Evolutionary conservation across 1,140 invertebrate genomes (phyloP).

Genomic region (Grapholita molesta): DNA sequence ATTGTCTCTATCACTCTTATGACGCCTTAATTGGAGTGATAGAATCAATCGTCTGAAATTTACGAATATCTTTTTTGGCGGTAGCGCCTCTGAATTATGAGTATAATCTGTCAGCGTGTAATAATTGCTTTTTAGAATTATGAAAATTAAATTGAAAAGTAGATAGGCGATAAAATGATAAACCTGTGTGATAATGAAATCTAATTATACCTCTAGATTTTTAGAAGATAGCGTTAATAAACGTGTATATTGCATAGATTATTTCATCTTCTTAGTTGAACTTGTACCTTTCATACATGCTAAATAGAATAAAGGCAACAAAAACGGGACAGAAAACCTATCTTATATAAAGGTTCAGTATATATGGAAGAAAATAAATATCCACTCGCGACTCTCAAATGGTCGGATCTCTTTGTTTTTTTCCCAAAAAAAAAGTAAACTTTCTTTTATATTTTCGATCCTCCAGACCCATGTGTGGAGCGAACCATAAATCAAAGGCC

Average conservation of each 20-base stretch:
- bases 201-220: too few relatives aligned
- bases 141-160: too few relatives aligned
- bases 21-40: too few relatives aligned
- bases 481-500: conserved; percentile 62
- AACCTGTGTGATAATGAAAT: too few relatives aligned
- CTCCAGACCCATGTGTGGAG: conserved; percentile 58
- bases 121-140: too few relatives aligned
- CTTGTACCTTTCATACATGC: neutral
- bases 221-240: neutral
- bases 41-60: too few relatives aligned
- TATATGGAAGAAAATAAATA: conserved; percentile 34
- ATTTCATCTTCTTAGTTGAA: neutral
- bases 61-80: too few relatives aligned
- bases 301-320: conserved; percentile 1
- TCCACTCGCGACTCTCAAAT: conserved; percentile 35
- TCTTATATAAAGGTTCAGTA: conserved; percentile 9
- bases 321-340: neutral
- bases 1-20: too few relatives aligned
- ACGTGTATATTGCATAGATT: neutral
- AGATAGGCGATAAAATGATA: too few relatives aligned
- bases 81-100: too few relatives aligned
- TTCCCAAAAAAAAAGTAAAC: conserved; percentile 50
- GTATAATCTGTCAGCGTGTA: too few relatives aligned
- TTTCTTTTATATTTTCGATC: conserved; percentile 64
- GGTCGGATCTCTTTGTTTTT: conserved; percentile 48